Evolutionary conservation across 2,113 vertebrate species (phyloP).

Genomic region (Archocentrus centrarchus): DNA sequence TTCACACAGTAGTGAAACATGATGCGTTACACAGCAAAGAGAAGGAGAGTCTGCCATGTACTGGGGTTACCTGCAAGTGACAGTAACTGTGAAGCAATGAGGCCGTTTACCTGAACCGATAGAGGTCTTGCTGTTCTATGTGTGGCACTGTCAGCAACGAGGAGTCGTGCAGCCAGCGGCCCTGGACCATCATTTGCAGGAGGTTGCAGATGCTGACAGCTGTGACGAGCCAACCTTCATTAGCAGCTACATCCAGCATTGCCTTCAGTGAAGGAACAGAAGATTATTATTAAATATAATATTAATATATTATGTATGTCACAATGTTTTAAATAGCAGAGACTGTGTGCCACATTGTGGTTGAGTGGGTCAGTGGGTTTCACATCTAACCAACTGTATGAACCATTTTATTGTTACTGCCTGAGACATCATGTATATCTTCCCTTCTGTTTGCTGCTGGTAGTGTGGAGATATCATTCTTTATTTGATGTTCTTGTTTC

Average conservation of each 20-base stretch:
- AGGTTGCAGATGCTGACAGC: constrained; percentile 90
- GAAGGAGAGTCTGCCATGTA: no score
- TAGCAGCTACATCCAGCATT: constrained; percentile 94
- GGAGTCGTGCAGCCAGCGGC: constrained; percentile 91
- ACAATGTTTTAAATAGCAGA: no score
- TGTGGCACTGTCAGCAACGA: constrained; percentile 91
- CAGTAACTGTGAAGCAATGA: background rate
- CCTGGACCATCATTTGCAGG: constrained; percentile 96
- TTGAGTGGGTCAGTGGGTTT: no score
- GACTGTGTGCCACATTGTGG: no score
- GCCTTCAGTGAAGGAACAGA: constrained; percentile 79
- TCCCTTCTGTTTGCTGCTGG: no score
- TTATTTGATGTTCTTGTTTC: no score
- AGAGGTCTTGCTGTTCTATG: constrained; percentile 87
- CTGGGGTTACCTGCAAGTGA: background rate
- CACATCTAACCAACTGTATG: no score
- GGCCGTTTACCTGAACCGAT: constrained; percentile 88
- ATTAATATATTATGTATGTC: no score
- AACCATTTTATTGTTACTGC: no score
- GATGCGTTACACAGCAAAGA: background rate
- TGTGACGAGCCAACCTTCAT: constrained; percentile 93
- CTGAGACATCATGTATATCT: no score
- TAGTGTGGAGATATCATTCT: no score
- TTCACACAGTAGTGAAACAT: background rate
- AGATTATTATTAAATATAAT: background rate